phyloP scores from a whole-genome alignment of 2,113 vertebrate species.

The Catharus bicknelli region DNA sequence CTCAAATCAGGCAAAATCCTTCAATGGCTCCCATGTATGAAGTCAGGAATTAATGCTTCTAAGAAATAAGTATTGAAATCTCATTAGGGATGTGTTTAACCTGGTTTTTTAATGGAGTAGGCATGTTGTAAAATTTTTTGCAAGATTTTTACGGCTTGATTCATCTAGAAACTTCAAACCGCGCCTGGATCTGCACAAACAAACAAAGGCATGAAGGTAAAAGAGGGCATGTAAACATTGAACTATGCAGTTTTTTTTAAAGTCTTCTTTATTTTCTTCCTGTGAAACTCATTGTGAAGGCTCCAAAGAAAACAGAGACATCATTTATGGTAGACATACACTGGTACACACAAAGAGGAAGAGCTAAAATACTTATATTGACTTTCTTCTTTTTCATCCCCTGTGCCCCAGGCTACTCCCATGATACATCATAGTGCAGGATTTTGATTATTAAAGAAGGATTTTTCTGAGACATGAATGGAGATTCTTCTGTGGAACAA shows the following conservation, averaged over 20 bases:
- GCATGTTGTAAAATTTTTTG: neutral
- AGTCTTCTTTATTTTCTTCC: neutral
- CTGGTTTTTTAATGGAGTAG: fast-evolving
- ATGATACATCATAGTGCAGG: neutral
- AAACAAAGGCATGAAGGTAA: neutral
- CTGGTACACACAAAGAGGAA: neutral
- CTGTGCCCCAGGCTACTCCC: neutral
- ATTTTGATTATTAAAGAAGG: neutral
- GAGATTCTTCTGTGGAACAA: neutral
- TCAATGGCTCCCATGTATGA: neutral
- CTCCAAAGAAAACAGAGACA: neutral
- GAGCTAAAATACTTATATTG: neutral
- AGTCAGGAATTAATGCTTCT: neutral
- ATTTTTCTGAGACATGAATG: fast-evolving
- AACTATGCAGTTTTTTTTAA: neutral
- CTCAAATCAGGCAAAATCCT: neutral
- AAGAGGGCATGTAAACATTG: neutral
- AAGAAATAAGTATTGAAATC: neutral
- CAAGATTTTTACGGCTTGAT: neutral
- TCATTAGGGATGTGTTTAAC: neutral
- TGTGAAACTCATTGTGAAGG: neutral
- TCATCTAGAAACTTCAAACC: neutral
- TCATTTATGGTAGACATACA: neutral
- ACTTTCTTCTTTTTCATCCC: neutral
- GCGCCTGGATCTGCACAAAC: neutral